Conservation (phyloP, 2,113 vertebrate species). For the Dromaius novaehollandiae region DNA sequence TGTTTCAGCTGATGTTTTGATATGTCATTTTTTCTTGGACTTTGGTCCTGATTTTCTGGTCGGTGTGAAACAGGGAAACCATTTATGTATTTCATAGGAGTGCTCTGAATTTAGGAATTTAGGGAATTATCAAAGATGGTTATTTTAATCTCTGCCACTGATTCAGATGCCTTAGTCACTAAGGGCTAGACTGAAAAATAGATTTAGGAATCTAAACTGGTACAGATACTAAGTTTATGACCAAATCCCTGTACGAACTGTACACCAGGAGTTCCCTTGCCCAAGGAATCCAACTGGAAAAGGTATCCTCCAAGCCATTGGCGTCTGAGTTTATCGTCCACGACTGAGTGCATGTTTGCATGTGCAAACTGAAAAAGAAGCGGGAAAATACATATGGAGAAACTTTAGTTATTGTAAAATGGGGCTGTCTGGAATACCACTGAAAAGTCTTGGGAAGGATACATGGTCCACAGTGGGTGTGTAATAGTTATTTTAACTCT, state of each 20-base stretch:
- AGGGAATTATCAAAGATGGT: slow-evolving; percentile 36
- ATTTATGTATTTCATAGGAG: slow-evolving; percentile 37
- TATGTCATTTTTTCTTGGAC: slow-evolving; percentile 42
- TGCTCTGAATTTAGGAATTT: slow-evolving; percentile 50
- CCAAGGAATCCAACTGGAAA: not conserved
- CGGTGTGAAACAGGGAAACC: slow-evolving; percentile 41
- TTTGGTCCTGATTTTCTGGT: slow-evolving; percentile 54
- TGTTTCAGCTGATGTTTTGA: slow-evolving; percentile 66
- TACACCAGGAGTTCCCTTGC: not conserved
- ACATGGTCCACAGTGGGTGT: accelerated
- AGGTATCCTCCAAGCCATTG: not conserved
- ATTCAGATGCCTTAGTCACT: not conserved
- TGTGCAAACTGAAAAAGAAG: not conserved
- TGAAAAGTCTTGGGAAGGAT: not conserved
- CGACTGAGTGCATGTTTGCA: not conserved
- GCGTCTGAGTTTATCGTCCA: not conserved
- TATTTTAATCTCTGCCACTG: slow-evolving; percentile 50
- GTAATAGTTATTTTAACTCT: not conserved
- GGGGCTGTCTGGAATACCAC: not conserved
- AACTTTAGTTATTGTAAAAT: not conserved
- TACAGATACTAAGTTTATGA: accelerated
- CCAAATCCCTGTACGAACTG: not conserved
- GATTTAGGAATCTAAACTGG: not conserved
- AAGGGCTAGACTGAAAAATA: not conserved
- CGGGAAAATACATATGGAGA: not conserved